Conservation (phyloP, 2,113 vertebrate species). For the Ramphastos sulfuratus region DNA sequence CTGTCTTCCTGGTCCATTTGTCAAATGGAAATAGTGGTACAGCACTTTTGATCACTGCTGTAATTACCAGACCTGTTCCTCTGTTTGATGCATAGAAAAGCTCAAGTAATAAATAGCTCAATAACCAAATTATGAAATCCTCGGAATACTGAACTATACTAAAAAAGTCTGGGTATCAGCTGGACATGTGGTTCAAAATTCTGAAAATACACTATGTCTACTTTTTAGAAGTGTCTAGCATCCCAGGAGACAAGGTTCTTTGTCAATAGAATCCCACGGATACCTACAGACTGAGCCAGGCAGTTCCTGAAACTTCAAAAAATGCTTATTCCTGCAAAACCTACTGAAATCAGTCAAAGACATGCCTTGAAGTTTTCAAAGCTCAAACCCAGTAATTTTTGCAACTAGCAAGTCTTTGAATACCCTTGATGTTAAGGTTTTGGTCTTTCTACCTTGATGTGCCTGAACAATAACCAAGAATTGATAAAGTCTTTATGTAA, state of each 20-base stretch:
- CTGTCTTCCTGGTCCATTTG: neutral
- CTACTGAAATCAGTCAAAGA: neutral
- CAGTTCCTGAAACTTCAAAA: neutral
- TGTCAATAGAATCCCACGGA: neutral
- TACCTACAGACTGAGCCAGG: neutral
- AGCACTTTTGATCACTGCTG: neutral
- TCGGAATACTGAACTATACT: neutral
- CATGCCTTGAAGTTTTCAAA: conserved; percentile 16
- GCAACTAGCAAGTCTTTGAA: neutral
- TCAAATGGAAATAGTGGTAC: neutral
- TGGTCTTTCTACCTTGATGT: neutral
- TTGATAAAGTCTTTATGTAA: neutral
- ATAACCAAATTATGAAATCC: neutral
- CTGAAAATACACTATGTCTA: neutral
- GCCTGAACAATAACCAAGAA: neutral
- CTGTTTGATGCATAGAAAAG: neutral
- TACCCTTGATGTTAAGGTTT: neutral
- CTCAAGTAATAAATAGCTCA: neutral
- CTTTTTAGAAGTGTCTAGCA: neutral
- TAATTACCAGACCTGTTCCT: neutral
- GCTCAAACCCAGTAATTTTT: neutral
- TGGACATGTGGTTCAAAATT: neutral
- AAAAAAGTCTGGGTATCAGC: neutral
- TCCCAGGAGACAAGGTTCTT: neutral
- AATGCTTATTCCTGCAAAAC: neutral